Evolutionary conservation across 2,888 invertebrate genomes (phyloP), one percentile per base, ranked within the genome.

Genomic region (Panzeria rudis): DNA sequence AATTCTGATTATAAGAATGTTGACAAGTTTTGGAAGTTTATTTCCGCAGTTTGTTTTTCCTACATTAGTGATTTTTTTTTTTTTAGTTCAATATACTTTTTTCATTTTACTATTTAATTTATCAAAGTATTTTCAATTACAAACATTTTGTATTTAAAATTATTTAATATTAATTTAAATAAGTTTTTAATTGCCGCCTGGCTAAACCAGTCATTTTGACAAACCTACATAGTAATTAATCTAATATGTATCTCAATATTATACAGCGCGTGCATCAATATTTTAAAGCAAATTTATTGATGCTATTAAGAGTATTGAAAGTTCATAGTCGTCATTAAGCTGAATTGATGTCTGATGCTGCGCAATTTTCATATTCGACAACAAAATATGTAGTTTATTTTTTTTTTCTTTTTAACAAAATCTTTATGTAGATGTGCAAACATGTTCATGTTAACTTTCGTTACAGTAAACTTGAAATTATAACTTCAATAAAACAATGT

Each of bases 391-490:
- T 29, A 4, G 29, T 29, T 29, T 29, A 5, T 5, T 29, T 7
- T 41, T 66, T 32, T 50, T 64, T 23, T 17, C 3, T 44, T 59
- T 29, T 23, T n/a, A 54, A 61, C 29, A 9, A 79, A 54, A 54
- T 56, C 23, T 15, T 56, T 44, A 17, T 52, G 32, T 62, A 44
- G 9, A 56, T 71, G 62, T 54, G 52, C 52, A n/a, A 44, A 61
- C 50, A 25, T 69, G 38, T 78, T 61, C 38, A 64, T 52, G 17
- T 59, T 59, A 41, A 8, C 17, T 38, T 7, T 20, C 0, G 35
- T 44, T 29, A 32, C 29, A 38, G 9, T 69, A 76, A 82, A 76
- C 82, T 82, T 76, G 82, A 75, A 76, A 76, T 52, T 52, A 50
- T 75, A 25, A 69, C 15, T 61, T 68, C 13, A 68, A 76, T 35